Conservation (phyloP, 1,140 invertebrate genomes). For the Cotesia glomerata region DNA sequence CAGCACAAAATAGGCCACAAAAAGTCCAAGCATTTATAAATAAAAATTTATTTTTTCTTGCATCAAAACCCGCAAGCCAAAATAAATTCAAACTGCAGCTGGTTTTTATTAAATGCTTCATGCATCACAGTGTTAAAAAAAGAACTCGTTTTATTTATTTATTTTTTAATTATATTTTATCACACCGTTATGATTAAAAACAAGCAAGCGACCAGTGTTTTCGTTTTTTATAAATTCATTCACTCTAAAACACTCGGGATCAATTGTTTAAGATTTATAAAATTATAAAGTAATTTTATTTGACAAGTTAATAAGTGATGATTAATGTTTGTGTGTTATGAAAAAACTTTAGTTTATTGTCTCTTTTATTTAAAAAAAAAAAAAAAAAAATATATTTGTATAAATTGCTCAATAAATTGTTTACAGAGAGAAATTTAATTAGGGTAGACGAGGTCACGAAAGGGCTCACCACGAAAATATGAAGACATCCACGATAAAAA, state of each 20-base stretch:
- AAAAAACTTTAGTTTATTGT: neutral
- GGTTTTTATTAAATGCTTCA: neutral
- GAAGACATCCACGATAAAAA: constrained; percentile 49
- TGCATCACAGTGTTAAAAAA: constrained; percentile 30
- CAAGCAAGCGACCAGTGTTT: constrained; percentile 13
- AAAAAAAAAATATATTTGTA: neutral
- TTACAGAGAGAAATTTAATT: constrained; percentile 19
- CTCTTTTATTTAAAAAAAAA: too few relatives aligned
- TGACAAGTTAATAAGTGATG: neutral
- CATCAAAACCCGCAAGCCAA: neutral
- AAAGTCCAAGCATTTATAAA: neutral
- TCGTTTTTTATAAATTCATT: neutral
- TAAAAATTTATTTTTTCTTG: constrained; percentile 4
- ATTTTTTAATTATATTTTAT: neutral
- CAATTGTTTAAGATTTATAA: neutral
- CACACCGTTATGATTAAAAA: neutral
- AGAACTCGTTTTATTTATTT: constrained; percentile 12
- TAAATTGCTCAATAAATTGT: neutral
- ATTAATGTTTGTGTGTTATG: too few relatives aligned
- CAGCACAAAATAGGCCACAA: neutral
- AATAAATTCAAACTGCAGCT: neutral
- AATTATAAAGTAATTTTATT: neutral
- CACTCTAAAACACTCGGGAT: too few relatives aligned
- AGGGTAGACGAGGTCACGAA: constrained; percentile 29
- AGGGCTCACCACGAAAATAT: constrained; percentile 39